Base-by-base conservation (phyloP, 1,140 invertebrate species). In the Conopomorpha cramerella region DNA sequence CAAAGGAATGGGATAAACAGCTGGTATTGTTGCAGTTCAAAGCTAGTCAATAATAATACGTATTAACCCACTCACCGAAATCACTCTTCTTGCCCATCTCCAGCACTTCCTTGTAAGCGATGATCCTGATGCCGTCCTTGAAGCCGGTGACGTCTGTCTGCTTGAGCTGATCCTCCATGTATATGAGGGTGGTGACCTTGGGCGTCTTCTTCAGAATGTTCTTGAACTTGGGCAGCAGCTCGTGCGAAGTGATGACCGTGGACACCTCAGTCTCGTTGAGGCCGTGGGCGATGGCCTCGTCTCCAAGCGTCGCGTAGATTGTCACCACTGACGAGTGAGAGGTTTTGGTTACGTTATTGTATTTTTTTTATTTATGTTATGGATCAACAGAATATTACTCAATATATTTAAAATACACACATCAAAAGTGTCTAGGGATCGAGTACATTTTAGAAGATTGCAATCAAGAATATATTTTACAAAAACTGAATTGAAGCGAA, bases 201-300 rank as follows among this genome's bases (percentile, higher is more conserved):
- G 87, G 85, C 11, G 86, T 86, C 49, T 84, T 81, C 2, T 76
- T 63, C 12, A 94, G 65, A 33, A 95, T 83, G 16, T 84, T 83
- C 61, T 89, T 91, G 64, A 97, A 91, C 78, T 96, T 97, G 11
- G 91, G 89, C 51, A 96, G 67, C 17, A 96, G 79, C 35, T 96
- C 93, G 54, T 91, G 88, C 12, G 90, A 90, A 3, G 93, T 96
- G 46, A 97, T 92, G 8, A 96, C 87, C 8, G 90, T 87, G 29
- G 85, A 87, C 0, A 94, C 95, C 78, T 98, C 93, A 1, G 96
- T 98, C 81, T 99, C 95, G 64, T 96, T 97, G 45, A 99, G 90
- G 45, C 81, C 95, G 67, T 98, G 95, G 1, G 92, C 86, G 29
- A 99, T 90, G 2, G 95, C 96, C 4, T 99, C 96, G 49, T 98